phyloP scores from a whole-genome alignment of 2,888 invertebrate genomes.

The Drosophila meridiana region DNA sequence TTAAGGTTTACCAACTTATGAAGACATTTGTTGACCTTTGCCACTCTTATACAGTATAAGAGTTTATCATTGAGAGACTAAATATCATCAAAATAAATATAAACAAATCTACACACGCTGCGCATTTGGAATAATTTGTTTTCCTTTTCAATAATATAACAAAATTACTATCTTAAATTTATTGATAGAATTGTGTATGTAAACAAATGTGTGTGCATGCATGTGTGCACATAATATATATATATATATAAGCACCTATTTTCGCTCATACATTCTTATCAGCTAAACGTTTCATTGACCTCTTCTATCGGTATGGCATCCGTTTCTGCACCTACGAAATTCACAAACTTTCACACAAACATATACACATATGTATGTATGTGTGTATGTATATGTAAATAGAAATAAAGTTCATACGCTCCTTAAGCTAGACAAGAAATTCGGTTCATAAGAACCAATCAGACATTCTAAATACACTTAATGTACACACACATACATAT shows the following conservation, averaged over 20 bases:
- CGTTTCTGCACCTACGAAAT: conserved; percentile 33
- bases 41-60: neutral
- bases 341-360: conserved; percentile 8
- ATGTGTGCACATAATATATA: conserved; percentile 33
- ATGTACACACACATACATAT: neutral
- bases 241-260: conserved; percentile 21
- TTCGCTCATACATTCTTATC: conserved; percentile 42
- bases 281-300: conserved; percentile 65
- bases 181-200: conserved; percentile 1
- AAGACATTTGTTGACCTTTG: neutral
- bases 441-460: conserved; percentile 4
- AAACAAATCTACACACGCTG: neutral
- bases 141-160: conserved; percentile 4
- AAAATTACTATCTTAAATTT: conserved; percentile 17
- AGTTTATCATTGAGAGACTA: too few species aligned
- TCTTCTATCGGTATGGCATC: conserved; percentile 34
- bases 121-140: conserved; percentile 3
- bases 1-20: neutral
- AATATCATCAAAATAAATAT: neutral
- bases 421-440: conserved; percentile 6
- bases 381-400: neutral
- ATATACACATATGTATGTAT: neutral
- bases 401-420: neutral
- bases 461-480: neutral
- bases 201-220: neutral